Evolutionary conservation across 2,113 vertebrate genomes (phyloP), one percentile per base, ranked within the genome.

Genomic region (Rana temporaria): DNA sequence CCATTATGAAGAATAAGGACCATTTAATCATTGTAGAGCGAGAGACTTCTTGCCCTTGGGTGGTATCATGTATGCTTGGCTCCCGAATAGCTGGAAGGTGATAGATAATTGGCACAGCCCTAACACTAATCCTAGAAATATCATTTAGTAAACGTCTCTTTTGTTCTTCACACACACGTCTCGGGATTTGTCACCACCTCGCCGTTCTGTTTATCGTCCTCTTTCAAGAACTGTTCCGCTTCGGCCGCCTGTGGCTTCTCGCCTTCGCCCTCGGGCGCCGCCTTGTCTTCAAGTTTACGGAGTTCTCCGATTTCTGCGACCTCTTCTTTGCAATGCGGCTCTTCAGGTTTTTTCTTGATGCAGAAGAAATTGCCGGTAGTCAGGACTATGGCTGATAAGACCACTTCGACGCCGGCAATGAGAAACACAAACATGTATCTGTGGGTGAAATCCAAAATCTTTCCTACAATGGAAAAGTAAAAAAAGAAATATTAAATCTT

Each of bases 361-460:
- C 96, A 98, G 75, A 96, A 91, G 87, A 92, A 89, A 87, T 97
- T 98, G 62, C 96, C 96, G 57, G 92, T 26, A 85, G 88, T 87
- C 66, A 99, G 60, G 52, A 98, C 90, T 0, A 97, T 59, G 30
- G 96, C 93, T 0, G 97, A 93, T 26, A 93, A 87, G 2, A 91
- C 82, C 64, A 99, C 97, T 90, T 98, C 95, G 3, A 88, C 88
- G 55, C 97, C 97, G 6, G 97, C 97, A 91, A 95, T 85, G 86
- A 97, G 86, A 87, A 99, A 99, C 81, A 98, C 94, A 1, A 92
- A 94, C 94, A 94, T 94, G 91, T 98, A 98, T 34, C 85, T 86
- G 0, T 82, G 81, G 0, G 96, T 98, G 8, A 89, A 86, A 4
- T 99, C 97, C 90, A 97, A 81, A 81, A 99, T 92, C 72, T 92